These are phyloP conservation scores for Phacellophora camtschatica DNA, from an alignment of 30 jellyfish, hydroid and myxozoan genomes.

Conservation along the genomic window DNA sequence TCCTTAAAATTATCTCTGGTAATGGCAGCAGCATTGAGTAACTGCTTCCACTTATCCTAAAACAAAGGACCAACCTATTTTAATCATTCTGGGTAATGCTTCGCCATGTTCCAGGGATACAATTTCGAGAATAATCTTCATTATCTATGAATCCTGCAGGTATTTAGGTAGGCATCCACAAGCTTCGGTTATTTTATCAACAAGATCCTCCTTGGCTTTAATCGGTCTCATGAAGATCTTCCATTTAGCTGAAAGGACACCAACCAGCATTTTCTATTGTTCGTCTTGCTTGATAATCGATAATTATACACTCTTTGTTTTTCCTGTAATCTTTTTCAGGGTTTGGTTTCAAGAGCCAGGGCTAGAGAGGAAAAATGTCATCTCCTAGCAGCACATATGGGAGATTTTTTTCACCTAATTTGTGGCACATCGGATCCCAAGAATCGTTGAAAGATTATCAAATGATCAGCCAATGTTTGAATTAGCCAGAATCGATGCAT, in stretches of 20 bases:
- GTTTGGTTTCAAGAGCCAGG: neutral
- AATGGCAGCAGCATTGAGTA: slow-evolving; percentile 12
- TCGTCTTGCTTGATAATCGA: no score
- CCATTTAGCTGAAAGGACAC: neutral
- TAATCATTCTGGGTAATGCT: slow-evolving; percentile 14
- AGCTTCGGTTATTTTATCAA: slow-evolving; percentile 1
- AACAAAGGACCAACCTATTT: neutral
- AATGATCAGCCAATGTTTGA: neutral
- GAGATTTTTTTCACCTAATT: neutral
- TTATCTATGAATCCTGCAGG: slow-evolving; percentile 13
- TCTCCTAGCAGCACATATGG: neutral
- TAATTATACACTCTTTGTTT: no score
- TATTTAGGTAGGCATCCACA: slow-evolving; percentile 1
- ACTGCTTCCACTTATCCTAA: slow-evolving; percentile 4
- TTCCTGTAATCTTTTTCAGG: neutral
- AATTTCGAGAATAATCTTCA: neutral
- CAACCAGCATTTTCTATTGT: slow-evolving; percentile 8
- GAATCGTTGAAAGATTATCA: neutral
- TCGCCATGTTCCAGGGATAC: slow-evolving; percentile 10
- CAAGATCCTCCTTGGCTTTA: neutral
- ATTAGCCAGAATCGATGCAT: neutral
- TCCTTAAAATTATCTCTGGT: neutral
- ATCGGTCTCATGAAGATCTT: slow-evolving; percentile 13
- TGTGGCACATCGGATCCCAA: neutral
- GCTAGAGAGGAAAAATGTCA: neutral